phyloP scores from a whole-genome alignment of 2,888 invertebrate species.

The Rhamphomyia laevipes region DNA sequence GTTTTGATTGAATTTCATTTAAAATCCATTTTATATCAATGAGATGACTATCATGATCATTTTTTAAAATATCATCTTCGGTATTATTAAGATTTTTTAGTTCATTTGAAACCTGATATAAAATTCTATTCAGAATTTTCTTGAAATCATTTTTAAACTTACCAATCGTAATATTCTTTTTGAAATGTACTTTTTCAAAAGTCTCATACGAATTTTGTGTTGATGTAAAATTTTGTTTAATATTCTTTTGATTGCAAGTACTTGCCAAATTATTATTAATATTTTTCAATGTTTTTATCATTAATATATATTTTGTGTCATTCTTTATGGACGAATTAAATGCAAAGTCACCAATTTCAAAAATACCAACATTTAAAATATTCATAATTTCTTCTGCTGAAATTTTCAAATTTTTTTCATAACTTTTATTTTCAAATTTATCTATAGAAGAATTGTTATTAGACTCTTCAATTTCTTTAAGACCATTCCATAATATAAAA shows the following conservation, averaged over 20 bases:
- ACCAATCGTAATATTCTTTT: background rate
- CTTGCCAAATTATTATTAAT: background rate
- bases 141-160: background rate
- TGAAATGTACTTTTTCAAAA: background rate
- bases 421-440: no score
- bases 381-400: no score
- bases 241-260: background rate
- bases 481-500: no score
- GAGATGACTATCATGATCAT: background rate
- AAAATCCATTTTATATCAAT: background rate
- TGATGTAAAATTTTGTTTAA: background rate
- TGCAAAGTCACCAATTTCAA: no score
- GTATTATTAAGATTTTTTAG: background rate
- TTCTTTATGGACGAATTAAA: no score
- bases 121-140: background rate
- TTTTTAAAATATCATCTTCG: background rate
- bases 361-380: no score
- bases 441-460: no score
- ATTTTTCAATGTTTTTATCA: no score
- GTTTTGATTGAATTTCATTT: background rate
- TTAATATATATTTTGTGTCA: no score
- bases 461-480: no score
- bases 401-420: no score
- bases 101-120: background rate
- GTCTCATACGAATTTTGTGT: no score